Percentiles rank a stretch among this genome's conserved stretches.
These are phyloP conservation scores for Panthera uncia DNA, from an alignment of 2,113 vertebrate species.

Conservation along the genomic window DNA sequence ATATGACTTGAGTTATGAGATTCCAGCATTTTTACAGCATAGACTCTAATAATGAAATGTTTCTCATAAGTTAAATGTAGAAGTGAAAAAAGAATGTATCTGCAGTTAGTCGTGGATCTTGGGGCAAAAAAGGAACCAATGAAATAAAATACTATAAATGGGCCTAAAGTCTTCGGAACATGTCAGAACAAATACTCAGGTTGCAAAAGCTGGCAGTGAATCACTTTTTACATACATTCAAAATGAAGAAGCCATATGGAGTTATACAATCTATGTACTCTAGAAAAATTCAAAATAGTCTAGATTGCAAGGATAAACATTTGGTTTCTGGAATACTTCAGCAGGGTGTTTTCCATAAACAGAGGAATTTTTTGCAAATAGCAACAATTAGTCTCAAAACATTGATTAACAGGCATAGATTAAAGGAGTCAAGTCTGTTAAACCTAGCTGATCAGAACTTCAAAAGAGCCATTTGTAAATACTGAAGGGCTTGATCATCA, in stretches of 20 bases:
- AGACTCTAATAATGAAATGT: neutral
- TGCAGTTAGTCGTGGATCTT: neutral
- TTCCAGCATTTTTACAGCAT: slow-evolving; percentile 22
- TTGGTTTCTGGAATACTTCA: slow-evolving; percentile 27
- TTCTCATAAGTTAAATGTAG: slow-evolving; percentile 52
- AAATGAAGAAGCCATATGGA: slow-evolving; percentile 38
- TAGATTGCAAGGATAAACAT: neutral
- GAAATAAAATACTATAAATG: slow-evolving; percentile 43
- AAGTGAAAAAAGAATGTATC: slow-evolving; percentile 14
- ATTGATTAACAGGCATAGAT: neutral
- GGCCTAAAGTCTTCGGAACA: neutral
- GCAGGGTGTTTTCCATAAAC: neutral
- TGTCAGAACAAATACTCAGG: slow-evolving; percentile 14
- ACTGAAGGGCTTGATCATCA: slow-evolving; percentile 21
- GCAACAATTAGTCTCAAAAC: slow-evolving; percentile 45
- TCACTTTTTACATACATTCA: slow-evolving; percentile 21
- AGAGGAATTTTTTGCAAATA: neutral
- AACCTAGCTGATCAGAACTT: slow-evolving; percentile 35
- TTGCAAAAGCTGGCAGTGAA: slow-evolving; percentile 36
- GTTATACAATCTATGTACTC: neutral
- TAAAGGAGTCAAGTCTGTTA: slow-evolving; percentile 27
- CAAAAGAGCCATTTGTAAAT: slow-evolving; percentile 33
- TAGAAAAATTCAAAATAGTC: neutral
- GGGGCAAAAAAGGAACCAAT: neutral
- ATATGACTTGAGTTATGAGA: slow-evolving; percentile 19